Evolutionary conservation across 2,113 vertebrate genomes (phyloP).

Genomic region (Apistogramma diplotaenia): DNA sequence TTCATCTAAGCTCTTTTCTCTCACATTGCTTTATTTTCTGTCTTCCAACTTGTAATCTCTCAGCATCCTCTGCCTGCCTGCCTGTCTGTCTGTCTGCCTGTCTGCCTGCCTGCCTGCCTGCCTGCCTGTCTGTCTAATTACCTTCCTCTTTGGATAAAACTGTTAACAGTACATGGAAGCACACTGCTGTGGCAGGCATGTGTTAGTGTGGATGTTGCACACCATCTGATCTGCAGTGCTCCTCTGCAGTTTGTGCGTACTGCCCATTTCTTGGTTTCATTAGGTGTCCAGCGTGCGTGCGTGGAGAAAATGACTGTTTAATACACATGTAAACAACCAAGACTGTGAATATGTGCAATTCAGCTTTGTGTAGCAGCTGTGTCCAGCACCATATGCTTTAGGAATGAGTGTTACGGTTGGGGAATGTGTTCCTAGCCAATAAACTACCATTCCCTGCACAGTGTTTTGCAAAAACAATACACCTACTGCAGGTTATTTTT

Average conservation of each 20-base stretch:
- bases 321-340: neutral
- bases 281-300: slow-evolving; percentile 5
- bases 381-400: neutral
- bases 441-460: neutral
- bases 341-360: neutral
- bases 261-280: slow-evolving; percentile 38
- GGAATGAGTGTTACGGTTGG: neutral
- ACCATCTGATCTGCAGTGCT: slow-evolving; percentile 30
- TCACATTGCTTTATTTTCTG: neutral
- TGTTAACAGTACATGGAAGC: neutral
- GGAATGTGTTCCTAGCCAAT: neutral
- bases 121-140: too few species aligned
- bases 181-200: neutral
- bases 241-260: slow-evolving; percentile 25
- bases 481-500: neutral
- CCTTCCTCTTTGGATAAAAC: neutral
- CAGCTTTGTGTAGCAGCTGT: neutral
- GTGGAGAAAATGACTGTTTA: slow-evolving; percentile 14
- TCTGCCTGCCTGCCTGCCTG: too few species aligned
- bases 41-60: neutral
- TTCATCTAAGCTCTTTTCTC: slow-evolving; percentile 10
- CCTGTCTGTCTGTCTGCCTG: too few species aligned
- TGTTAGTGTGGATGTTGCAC: slow-evolving; percentile 15
- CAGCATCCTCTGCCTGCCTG: neutral
- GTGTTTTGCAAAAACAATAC: neutral